Conservation (phyloP, 2,113 vertebrate genomes). For the Azemiops feae region DNA sequence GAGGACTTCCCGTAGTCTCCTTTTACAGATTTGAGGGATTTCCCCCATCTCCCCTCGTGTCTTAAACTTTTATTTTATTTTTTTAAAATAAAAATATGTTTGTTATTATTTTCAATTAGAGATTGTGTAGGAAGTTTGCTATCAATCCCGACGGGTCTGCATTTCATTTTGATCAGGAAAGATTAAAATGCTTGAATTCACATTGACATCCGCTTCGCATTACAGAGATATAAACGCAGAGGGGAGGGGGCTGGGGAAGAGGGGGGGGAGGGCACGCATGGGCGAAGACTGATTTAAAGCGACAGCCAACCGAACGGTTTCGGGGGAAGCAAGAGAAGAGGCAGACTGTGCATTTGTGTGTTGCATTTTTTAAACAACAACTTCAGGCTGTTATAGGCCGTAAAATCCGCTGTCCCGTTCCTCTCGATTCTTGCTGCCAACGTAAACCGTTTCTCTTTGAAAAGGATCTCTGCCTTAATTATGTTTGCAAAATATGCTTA, state of each 20-base stretch:
- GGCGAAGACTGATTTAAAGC: slow-evolving; percentile 15
- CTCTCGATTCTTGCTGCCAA: background rate
- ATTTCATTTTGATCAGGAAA: slow-evolving; percentile 42
- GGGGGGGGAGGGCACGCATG: background rate
- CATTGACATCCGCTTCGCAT: slow-evolving; percentile 33
- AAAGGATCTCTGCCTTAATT: slow-evolving; percentile 9
- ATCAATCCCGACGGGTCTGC: slow-evolving; percentile 35
- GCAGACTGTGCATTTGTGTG: background rate
- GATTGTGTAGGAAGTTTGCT: slow-evolving; percentile 27
- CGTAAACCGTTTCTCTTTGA: slow-evolving; percentile 21
- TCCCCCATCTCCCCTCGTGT: fast-evolving
- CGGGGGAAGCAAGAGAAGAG: no score
- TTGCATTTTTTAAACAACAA: slow-evolving; percentile 5
- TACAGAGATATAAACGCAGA: slow-evolving; percentile 20
- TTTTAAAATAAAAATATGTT: slow-evolving; percentile 12
- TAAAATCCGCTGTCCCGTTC: background rate
- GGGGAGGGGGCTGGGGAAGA: background rate
- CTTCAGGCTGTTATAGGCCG: background rate
- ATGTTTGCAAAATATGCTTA: slow-evolving; percentile 23
- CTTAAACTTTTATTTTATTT: background rate
- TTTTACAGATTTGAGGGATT: background rate
- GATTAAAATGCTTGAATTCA: slow-evolving; percentile 29
- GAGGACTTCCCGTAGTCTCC: background rate
- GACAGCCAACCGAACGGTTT: background rate
- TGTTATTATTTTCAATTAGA: slow-evolving; percentile 33